Evolutionary conservation across 1,140 invertebrate genomes (phyloP).

Genomic region (Cataglyphis hispanica): DNA sequence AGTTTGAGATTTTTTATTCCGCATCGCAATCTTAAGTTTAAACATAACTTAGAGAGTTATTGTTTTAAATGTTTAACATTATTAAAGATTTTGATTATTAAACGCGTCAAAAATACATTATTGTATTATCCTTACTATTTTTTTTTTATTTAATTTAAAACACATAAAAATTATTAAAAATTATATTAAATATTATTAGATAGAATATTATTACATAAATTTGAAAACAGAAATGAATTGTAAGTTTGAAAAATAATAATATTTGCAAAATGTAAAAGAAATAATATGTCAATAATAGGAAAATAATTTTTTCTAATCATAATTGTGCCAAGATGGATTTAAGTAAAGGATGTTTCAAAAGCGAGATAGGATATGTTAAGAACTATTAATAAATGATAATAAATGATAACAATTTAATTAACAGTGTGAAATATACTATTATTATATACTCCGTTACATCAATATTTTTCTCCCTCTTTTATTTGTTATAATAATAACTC

Average conservation of each 20-base stretch:
- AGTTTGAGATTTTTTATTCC: not conserved
- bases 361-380: not conserved
- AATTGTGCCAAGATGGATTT: not conserved
- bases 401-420: not conserved
- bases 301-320: not conserved
- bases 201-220: too few relatives aligned
- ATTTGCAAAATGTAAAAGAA: not conserved
- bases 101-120: not conserved
- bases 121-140: not conserved
- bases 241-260: too few relatives aligned
- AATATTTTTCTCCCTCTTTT: not conserved
- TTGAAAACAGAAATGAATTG: too few relatives aligned
- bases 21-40: not conserved
- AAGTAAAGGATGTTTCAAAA: not conserved
- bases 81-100: not conserved
- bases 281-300: not conserved
- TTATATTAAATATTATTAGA: not conserved
- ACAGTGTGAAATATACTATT: not conserved
- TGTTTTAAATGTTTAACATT: not conserved
- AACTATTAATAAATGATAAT: not conserved
- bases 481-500: not conserved
- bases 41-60: not conserved
- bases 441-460: not conserved
- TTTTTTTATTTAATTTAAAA: not conserved
- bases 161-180: not conserved